phyloP scores from a whole-genome alignment of 2,113 vertebrate species.

The Notothenia rossii region DNA sequence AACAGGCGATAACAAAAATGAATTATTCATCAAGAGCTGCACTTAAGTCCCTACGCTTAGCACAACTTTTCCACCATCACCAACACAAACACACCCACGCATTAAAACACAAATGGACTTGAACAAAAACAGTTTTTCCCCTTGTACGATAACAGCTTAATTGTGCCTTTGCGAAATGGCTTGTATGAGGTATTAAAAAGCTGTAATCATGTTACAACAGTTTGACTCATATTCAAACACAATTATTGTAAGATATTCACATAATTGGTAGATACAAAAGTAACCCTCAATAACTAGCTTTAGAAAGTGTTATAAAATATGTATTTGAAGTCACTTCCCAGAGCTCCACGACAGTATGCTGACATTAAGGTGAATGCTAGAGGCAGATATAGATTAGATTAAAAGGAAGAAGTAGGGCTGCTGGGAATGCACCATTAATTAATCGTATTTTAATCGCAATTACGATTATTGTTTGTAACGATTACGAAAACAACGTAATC shows the following conservation, averaged over 20 bases:
- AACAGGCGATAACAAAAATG: conserved; percentile 46
- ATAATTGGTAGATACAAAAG: neutral
- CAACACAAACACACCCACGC: conserved; percentile 62
- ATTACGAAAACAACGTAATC: too few relatives aligned
- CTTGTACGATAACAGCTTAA: conserved; percentile 3
- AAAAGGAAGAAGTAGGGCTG: neutral
- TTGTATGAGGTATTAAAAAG: conserved; percentile 13
- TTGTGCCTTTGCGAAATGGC: conserved; percentile 4
- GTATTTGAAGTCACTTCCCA: neutral
- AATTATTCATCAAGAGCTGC: conserved; percentile 68
- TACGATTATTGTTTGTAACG: too few relatives aligned
- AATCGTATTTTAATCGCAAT: too few relatives aligned
- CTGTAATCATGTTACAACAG: neutral
- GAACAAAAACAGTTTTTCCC: conserved; percentile 5
- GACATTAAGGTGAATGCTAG: neutral
- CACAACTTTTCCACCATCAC: conserved; percentile 11
- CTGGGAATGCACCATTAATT: too few relatives aligned
- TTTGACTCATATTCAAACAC: neutral
- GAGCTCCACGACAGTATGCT: neutral
- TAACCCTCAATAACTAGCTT: neutral
- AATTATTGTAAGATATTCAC: neutral
- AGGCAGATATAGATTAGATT: neutral
- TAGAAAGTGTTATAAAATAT: neutral
- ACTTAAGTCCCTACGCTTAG: conserved; percentile 39
- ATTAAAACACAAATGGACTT: conserved; percentile 51